Conservation (phyloP, 1,140 invertebrate species). For the Drosophila tsacasi region DNA sequence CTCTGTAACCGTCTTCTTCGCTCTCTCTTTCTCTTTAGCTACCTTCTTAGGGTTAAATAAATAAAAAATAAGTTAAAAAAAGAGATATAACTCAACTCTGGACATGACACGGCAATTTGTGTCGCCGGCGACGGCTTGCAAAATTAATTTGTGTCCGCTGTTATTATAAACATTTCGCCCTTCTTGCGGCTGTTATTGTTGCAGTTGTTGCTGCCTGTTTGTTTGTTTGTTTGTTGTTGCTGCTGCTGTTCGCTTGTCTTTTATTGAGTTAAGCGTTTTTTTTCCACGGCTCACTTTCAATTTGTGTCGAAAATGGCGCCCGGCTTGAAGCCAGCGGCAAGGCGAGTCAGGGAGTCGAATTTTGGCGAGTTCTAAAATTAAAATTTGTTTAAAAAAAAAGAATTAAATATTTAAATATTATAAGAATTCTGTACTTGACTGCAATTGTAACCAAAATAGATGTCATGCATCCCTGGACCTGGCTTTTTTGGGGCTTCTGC, state of each 20-base stretch:
- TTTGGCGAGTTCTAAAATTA: not conserved
- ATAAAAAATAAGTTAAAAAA: conserved; percentile 7
- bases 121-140: conserved; percentile 76
- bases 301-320: conserved; percentile 65
- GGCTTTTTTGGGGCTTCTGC: not conserved
- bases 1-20: not conserved
- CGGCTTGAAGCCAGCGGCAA: conserved; percentile 22
- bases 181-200: conserved; percentile 52
- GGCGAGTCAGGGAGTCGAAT: conserved; percentile 1
- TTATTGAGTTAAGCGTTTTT: conserved; percentile 66
- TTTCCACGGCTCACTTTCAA: conserved; percentile 61
- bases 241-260: conserved; percentile 26
- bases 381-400: not conserved
- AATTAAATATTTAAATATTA: not conserved
- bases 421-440: not conserved
- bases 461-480: not conserved
- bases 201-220: conserved; percentile 39
- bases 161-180: conserved; percentile 73
- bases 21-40: too few species aligned
- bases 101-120: conserved; percentile 81
- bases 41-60: conserved; percentile 25
- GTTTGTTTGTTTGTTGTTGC: conserved; percentile 25
- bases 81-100: conserved; percentile 69
- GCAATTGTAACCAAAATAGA: not conserved
- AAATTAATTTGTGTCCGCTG: conserved; percentile 82